Base-by-base conservation (phyloP, 53 echinoderm and acorn worm species). In the Holothuria scabra region DNA sequence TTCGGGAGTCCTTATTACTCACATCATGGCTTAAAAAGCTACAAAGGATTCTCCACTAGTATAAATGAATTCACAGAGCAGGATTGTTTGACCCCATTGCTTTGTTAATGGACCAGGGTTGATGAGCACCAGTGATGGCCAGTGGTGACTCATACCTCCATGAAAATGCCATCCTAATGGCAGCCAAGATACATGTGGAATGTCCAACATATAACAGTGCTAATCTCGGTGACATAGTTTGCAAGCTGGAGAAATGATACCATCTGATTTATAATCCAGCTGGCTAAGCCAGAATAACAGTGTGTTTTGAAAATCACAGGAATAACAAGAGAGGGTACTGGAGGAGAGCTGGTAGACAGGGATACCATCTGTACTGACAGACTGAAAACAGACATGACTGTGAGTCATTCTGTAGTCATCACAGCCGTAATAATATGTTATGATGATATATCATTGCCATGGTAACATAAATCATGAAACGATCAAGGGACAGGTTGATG, bases 221-320 rank as follows among this genome's bases (percentile, higher is more conserved):
- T 52, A 52, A 52, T 52, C 52, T 52, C 52, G 0, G 18, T 16
- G 52, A 52, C 52, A 52, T 52, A 52, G 18, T 52, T 52, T 52
- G 11, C 18, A 16, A 52, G 52, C 52, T 52, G 16, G 0, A 52
- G 52, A 52, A 52, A 52, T 52, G 18, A 52, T 52, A 16, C 11
- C 12, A 4, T 69, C 52, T 69, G 69, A 69, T 69, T 69, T 41
- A 69, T 34, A 69, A 69, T 30, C 69, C 69, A 37, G 69, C 37
- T 20, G 69, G 35, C 38, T 69, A 34, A 22, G 30, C 35, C 31
- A 69, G 69, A 34, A 69, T 37, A 69, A 69, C 69, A 41, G 69
- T 69, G 69, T 32, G 35, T 69, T 52, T 69, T 33, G n/a, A 44
- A 34, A 32, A 69, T 69, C 1, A 21, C 38, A 69, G 34, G 31